Evolutionary conservation across 2,113 vertebrate genomes (phyloP).

Genomic region (Lepus europaeus): DNA sequence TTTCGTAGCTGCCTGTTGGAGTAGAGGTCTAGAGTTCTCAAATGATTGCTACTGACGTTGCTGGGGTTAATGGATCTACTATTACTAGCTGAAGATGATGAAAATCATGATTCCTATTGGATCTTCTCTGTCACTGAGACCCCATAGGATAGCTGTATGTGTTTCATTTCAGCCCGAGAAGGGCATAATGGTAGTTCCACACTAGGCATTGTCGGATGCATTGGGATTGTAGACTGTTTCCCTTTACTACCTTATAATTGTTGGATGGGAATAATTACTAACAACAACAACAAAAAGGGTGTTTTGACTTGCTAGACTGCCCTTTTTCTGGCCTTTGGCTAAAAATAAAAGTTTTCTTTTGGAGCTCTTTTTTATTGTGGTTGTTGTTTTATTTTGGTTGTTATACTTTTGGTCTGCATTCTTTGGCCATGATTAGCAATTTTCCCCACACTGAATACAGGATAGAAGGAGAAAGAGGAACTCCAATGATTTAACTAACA

Average conservation of each 20-base stretch:
- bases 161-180: not conserved
- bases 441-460: not conserved
- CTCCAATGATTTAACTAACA: not conserved
- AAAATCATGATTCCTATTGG: not conserved
- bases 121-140: not conserved
- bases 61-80: not conserved
- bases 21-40: not conserved
- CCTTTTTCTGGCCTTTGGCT: not conserved
- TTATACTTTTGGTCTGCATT: not conserved
- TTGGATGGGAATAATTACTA: not conserved
- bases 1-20: not conserved
- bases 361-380: not conserved
- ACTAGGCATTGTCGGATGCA: not conserved
- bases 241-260: too few species aligned
- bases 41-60: not conserved
- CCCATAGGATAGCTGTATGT: not conserved
- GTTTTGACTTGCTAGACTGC: not conserved
- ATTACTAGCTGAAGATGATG: not conserved
- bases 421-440: not conserved
- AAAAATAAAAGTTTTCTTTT: not conserved
- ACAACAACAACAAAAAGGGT: not conserved
- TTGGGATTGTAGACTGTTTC: not conserved
- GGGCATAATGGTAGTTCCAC: rapidly evolving
- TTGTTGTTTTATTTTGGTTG: too few species aligned
- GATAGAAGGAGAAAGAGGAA: not conserved